Percentiles rank a stretch among this genome's conserved stretches.
phyloP scores from a whole-genome alignment of 2,113 vertebrate genomes.

The Panthera uncia region DNA sequence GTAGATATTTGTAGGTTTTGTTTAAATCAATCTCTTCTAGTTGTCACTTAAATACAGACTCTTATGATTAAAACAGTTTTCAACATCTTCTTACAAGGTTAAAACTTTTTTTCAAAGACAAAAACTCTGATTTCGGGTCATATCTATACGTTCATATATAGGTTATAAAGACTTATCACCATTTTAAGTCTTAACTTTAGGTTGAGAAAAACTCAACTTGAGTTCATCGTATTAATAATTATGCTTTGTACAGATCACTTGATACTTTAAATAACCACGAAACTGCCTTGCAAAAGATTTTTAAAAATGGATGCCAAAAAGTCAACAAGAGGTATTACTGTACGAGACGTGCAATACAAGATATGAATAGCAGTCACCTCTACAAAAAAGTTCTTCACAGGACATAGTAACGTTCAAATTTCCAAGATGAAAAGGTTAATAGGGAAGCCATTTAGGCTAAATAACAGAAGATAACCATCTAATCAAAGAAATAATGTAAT shows the following conservation, averaged over 20 bases:
- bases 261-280: neutral
- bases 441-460: slow-evolving; percentile 13
- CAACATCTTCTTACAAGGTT: neutral
- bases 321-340: neutral
- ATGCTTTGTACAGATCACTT: neutral
- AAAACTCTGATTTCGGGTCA: neutral
- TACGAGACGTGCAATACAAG: slow-evolving; percentile 42
- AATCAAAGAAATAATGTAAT: neutral
- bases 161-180: neutral
- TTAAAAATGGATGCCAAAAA: neutral
- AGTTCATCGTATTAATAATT: neutral
- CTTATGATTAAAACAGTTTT: neutral
- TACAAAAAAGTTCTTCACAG: slow-evolving; percentile 19
- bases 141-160: neutral
- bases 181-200: neutral
- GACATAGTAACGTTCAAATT: slow-evolving; percentile 14
- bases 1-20: neutral
- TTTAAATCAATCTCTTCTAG: slow-evolving; percentile 14
- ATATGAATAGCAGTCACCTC: neutral
- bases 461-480: neutral
- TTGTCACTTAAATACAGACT: neutral
- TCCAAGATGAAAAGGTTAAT: slow-evolving; percentile 39
- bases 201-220: neutral
- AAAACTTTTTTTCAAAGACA: neutral
- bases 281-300: neutral